These are phyloP conservation scores for Zygogramma bicolorata DNA, from an alignment of 2,888 invertebrate genomes.

Conservation along the genomic window DNA sequence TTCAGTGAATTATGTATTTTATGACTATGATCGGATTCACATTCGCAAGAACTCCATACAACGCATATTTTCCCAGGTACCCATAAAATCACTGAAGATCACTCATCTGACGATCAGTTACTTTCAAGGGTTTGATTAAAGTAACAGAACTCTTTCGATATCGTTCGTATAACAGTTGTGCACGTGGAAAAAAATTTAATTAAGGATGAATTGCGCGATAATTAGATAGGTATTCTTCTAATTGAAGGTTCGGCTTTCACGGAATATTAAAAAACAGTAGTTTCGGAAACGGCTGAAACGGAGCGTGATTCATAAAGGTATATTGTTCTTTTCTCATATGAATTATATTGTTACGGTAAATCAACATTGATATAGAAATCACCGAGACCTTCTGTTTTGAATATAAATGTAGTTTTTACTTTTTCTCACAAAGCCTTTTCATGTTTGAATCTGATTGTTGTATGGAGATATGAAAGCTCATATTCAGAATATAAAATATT, in stretches of 20 bases:
- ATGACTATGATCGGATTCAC: background rate
- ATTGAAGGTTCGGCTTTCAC: background rate
- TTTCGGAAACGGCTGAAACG: constrained; percentile 1
- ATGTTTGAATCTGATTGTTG: no score
- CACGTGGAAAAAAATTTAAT: constrained; percentile 1
- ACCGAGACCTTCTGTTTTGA: no score
- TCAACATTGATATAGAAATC: no score
- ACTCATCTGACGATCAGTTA: background rate
- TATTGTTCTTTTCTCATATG: background rate
- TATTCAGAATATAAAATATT: no score
- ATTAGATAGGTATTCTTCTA: background rate
- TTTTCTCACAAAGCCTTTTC: no score
- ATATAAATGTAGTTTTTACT: no score
- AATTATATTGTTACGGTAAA: background rate
- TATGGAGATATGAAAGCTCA: no score
- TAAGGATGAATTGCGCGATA: background rate
- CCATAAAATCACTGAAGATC: background rate
- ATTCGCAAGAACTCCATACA: background rate
- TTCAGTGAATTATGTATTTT: background rate
- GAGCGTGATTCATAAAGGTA: background rate
- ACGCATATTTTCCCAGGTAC: background rate
- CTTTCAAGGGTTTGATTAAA: constrained; percentile 31
- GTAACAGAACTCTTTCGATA: constrained; percentile 32
- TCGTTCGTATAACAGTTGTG: constrained; percentile 26
- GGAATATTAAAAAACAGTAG: constrained; percentile 5